A percentile compares a stretch with the other conserved stretches of the same genome.
phyloP scores from a whole-genome alignment of 2,888 invertebrate genomes.

The Hyles lineata region DNA sequence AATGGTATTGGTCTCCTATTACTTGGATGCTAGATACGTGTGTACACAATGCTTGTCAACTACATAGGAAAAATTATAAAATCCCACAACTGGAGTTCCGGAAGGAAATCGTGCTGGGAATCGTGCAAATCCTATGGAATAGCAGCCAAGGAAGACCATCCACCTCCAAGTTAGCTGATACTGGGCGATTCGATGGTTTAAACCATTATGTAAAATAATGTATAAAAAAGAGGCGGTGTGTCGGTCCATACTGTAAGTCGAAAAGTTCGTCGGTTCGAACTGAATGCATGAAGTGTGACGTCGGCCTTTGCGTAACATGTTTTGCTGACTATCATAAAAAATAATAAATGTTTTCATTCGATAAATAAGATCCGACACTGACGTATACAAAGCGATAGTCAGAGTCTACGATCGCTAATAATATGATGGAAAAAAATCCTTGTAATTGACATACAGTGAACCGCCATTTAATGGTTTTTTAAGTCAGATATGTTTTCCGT shows the following conservation, averaged over 20 bases:
- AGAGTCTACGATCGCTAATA: too few species aligned
- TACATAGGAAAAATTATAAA: conserved; percentile 30
- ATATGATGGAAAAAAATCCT: too few species aligned
- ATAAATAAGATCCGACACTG: neutral
- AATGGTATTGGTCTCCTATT: conserved; percentile 32
- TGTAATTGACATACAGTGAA: too few species aligned
- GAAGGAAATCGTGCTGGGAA: too few species aligned
- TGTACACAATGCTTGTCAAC: conserved; percentile 25
- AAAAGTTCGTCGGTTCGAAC: conserved; percentile 23
- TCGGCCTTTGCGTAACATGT: conserved; percentile 30
- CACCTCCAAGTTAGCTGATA: conserved; percentile 20
- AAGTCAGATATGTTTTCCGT: conserved; percentile 33
- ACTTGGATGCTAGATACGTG: conserved; percentile 31
- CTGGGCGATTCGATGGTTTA: conserved; percentile 20
- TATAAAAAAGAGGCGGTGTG: neutral
- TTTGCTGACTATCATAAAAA: conserved; percentile 30
- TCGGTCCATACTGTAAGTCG: neutral
- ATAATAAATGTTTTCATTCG: conserved; percentile 16
- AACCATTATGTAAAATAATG: neutral
- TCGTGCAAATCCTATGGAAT: too few species aligned
- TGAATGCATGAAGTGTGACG: conserved; percentile 29
- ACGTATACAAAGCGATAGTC: too few species aligned
- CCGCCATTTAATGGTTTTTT: conserved; percentile 22
- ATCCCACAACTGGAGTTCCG: conserved; percentile 27
- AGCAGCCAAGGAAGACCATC: conserved; percentile 25